Percentiles rank a stretch among this genome's conserved stretches.
Conservation (phyloP, 2,797 vertebrate genomes). For the Crocidura indochinensis region DNA sequence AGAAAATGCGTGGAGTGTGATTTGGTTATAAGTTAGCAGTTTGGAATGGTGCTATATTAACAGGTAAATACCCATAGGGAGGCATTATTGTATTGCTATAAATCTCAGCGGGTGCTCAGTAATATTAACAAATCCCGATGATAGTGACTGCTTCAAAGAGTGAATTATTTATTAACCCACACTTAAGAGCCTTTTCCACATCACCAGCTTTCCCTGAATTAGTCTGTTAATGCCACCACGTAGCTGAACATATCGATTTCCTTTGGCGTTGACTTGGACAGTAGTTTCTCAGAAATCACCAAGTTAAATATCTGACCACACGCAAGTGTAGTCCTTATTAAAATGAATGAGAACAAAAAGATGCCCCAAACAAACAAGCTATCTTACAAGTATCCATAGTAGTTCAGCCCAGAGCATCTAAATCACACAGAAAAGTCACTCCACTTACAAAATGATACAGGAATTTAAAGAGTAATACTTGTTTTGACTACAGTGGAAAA, state of each 20-base stretch:
- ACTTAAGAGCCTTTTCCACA: constrained; percentile 29
- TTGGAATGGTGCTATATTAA: background rate
- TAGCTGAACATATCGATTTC: constrained; percentile 37
- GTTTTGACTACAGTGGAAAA: background rate
- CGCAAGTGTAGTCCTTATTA: background rate
- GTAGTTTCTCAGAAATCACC: constrained; percentile 37
- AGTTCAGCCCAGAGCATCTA: background rate
- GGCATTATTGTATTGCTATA: background rate
- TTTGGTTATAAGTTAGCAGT: background rate
- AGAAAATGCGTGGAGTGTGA: background rate
- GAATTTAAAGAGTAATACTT: background rate
- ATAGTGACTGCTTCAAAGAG: constrained; percentile 42
- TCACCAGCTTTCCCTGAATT: constrained; percentile 21
- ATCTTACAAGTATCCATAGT: background rate
- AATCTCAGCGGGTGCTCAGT: background rate
- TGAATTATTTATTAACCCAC: constrained; percentile 62
- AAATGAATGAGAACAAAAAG: background rate
- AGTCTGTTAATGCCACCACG: constrained; percentile 54
- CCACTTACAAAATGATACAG: background rate
- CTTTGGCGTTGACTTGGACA: constrained; percentile 32
- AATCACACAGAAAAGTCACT: background rate
- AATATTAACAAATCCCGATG: constrained; percentile 23
- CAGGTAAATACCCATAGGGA: background rate
- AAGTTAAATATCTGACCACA: constrained; percentile 49
- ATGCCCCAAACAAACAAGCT: constrained; percentile 4